phyloP scores from a whole-genome alignment of 2,797 vertebrate genomes.

The Cirrhinus mrigala region DNA sequence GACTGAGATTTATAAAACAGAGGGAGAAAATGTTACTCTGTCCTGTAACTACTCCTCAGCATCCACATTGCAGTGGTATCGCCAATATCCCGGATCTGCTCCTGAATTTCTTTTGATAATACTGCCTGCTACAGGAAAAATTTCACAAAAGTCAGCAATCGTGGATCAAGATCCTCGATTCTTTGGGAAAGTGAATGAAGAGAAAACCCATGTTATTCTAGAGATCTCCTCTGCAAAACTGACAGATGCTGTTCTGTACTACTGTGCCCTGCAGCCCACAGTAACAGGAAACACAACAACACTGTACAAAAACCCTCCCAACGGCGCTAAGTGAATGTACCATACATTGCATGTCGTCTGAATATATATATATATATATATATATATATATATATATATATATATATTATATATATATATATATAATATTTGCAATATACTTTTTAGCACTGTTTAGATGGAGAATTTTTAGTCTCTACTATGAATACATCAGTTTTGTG shows the following conservation, averaged over 20 bases:
- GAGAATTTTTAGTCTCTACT: too few relatives aligned
- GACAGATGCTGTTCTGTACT: not conserved
- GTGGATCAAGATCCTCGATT: not conserved
- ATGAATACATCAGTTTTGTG: too few relatives aligned
- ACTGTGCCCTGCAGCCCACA: not conserved
- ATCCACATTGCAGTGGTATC: constrained; percentile 34
- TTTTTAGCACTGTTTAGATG: too few relatives aligned
- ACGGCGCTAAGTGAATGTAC: not conserved
- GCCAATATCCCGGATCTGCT: constrained; percentile 7
- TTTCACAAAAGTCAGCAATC: not conserved
- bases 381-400: too few relatives aligned
- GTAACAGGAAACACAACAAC: not conserved
- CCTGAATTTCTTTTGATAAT: constrained; percentile 22
- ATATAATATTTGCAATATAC: too few relatives aligned
- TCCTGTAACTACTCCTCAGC: constrained; percentile 49
- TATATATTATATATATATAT: not conserved
- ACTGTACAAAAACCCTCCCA: too few relatives aligned
- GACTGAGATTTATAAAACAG: not conserved
- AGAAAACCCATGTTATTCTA: constrained; percentile 4
- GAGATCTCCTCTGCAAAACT: constrained; percentile 17
- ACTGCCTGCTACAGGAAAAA: not conserved
- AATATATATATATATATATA: not conserved
- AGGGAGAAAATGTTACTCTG: not conserved
- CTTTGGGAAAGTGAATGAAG: not conserved
- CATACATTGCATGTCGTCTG: not conserved